These are phyloP conservation scores for Microchrysa polita DNA, from an alignment of 2,888 invertebrate genomes.

Conservation along the genomic window DNA sequence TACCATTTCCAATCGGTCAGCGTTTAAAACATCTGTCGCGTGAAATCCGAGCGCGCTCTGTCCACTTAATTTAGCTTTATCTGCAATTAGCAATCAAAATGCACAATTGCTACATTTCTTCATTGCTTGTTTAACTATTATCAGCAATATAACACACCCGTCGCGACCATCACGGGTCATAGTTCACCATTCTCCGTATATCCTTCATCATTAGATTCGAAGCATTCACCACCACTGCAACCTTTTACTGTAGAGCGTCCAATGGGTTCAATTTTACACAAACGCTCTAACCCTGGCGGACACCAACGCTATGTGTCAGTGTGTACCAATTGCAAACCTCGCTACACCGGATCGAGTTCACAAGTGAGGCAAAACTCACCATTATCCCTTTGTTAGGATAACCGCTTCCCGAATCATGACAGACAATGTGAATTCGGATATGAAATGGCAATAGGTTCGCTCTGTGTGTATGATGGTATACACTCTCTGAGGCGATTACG, in stretches of 20 bases:
- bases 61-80: slow-evolving; percentile 25
- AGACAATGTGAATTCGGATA: neutral
- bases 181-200: neutral
- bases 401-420: neutral
- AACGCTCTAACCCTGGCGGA: too few relatives aligned
- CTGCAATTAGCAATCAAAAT: slow-evolving; percentile 34
- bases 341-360: neutral
- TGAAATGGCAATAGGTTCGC: slow-evolving; percentile 13
- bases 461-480: too few relatives aligned
- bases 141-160: neutral
- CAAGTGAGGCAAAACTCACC: slow-evolving; percentile 6
- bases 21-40: slow-evolving; percentile 42
- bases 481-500: slow-evolving; percentile 42
- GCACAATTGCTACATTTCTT: neutral
- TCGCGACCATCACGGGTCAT: too few relatives aligned
- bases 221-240: neutral
- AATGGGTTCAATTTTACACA: too few relatives aligned
- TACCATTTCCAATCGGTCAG: slow-evolving; percentile 3
- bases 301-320: too few relatives aligned
- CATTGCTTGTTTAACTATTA: slow-evolving; percentile 13
- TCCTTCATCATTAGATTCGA: neutral
- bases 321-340: too few relatives aligned
- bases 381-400: neutral
- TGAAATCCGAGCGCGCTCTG: slow-evolving; percentile 40
- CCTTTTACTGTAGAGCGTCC: neutral